Evolutionary conservation across 2,888 invertebrate genomes (phyloP).

Genomic region (Tortricodes alternella): DNA sequence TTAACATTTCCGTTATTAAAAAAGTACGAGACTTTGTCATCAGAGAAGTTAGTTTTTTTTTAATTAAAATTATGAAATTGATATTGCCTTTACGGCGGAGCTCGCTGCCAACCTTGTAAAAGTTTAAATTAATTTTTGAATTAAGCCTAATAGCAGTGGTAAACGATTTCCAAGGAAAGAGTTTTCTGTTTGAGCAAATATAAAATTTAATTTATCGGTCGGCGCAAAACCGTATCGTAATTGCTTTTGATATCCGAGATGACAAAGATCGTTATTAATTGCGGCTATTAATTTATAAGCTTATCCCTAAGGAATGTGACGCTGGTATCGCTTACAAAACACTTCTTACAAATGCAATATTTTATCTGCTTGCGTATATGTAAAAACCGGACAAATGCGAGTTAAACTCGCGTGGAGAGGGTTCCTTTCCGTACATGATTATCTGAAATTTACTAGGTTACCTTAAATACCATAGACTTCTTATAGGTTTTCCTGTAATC

Average conservation of each 20-base stretch:
- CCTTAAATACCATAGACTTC: no score
- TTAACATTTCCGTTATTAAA: conserved; percentile 82
- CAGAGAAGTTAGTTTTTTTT: conserved; percentile 80
- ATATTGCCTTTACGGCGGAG: conserved; percentile 79
- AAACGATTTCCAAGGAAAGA: conserved; percentile 78
- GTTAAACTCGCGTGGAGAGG: no score
- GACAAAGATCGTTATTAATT: conserved; percentile 49
- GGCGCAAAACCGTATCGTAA: conserved; percentile 64
- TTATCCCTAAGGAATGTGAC: conserved; percentile 8
- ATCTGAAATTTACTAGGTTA: no score
- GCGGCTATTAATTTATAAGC: conserved; percentile 39
- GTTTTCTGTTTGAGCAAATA: conserved; percentile 72
- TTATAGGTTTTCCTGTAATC: no score
- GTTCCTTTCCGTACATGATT: no score
- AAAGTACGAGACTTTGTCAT: conserved; percentile 82
- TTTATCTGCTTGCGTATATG: background rate
- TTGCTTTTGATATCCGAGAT: conserved; percentile 63
- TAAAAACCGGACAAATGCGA: no score
- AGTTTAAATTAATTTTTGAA: conserved; percentile 83
- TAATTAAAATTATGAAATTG: conserved; percentile 84
- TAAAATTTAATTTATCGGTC: conserved; percentile 74
- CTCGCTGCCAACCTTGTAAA: conserved; percentile 77
- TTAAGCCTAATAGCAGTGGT: conserved; percentile 79
- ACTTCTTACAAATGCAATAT: conserved; percentile 7
- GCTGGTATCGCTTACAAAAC: conserved; percentile 2